These are phyloP conservation scores for Mesocentrotus franciscanus DNA, from an alignment of 53 echinoderm and acorn worm genomes.

Conservation along the genomic window DNA sequence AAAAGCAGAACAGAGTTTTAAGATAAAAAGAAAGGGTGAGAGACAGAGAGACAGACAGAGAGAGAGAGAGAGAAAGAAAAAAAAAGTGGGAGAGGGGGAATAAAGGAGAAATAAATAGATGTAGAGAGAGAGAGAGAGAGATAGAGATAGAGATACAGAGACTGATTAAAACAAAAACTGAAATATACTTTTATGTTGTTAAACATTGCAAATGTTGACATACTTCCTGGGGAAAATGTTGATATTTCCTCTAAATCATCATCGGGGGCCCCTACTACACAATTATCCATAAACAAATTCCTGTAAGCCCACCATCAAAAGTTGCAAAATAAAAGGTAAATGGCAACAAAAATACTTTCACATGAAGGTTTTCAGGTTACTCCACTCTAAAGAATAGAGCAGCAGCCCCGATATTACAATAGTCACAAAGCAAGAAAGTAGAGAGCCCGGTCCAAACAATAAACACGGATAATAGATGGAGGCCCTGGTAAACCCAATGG, in stretches of 20 bases:
- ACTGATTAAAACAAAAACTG: background rate
- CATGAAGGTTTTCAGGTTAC: slow-evolving; percentile 3
- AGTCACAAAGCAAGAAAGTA: slow-evolving; percentile 21
- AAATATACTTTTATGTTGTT: background rate
- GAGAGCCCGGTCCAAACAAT: slow-evolving; percentile 30
- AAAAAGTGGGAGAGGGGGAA: background rate
- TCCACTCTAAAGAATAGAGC: background rate
- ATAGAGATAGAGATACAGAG: background rate
- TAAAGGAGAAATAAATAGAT: background rate
- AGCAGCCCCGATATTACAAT: slow-evolving; percentile 9
- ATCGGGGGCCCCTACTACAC: background rate
- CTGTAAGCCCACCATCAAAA: background rate
- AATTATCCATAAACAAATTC: background rate
- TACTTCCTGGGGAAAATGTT: background rate
- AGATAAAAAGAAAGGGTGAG: background rate
- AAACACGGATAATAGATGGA: background rate
- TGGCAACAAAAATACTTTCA: slow-evolving; percentile 24
- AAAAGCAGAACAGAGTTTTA: background rate
- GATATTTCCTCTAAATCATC: background rate
- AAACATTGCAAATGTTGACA: background rate
- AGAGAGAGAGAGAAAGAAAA: background rate
- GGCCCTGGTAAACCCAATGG: background rate
- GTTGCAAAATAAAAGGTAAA: background rate
- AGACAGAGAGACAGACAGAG: background rate
- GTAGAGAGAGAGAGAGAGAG: background rate